Evolutionary conservation across 2,797 vertebrate species (phyloP).

Genomic region (Micrastur ruficollis): DNA sequence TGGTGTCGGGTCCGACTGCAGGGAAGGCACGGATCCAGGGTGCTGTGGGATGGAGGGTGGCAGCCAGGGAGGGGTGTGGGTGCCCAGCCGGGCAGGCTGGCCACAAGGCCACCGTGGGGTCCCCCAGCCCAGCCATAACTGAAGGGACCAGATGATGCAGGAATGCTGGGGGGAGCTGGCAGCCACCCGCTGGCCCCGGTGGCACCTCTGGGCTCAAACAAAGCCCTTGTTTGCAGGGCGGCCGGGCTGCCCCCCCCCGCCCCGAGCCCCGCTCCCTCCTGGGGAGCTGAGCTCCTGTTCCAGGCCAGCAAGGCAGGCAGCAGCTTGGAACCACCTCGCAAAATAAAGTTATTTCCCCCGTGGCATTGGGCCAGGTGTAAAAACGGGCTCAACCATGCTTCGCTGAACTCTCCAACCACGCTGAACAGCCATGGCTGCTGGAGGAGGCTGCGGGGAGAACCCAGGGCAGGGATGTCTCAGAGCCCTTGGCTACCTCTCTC

Average conservation of each 20-base stretch:
- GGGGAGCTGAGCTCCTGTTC: background rate
- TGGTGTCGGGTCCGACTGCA: accelerated
- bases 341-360: background rate
- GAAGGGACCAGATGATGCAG: conserved; percentile 75
- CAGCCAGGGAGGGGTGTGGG: background rate
- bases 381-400: background rate
- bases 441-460: background rate
- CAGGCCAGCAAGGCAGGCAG: background rate
- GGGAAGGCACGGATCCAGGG: background rate
- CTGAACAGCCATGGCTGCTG: accelerated
- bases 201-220: conserved; percentile 18
- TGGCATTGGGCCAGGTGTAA: background rate
- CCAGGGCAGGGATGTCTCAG: background rate
- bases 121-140: background rate
- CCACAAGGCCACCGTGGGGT: background rate
- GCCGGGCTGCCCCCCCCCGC: background rate
- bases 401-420: background rate
- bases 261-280: background rate
- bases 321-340: background rate
- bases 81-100: background rate
- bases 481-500: background rate
- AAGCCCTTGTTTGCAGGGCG: background rate
- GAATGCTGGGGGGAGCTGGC: conserved; percentile 29
- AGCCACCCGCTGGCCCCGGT: background rate
- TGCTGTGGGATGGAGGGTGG: accelerated